Base-by-base conservation (phyloP, 2,113 vertebrate species). In the Pelodiscus sinensis region DNA sequence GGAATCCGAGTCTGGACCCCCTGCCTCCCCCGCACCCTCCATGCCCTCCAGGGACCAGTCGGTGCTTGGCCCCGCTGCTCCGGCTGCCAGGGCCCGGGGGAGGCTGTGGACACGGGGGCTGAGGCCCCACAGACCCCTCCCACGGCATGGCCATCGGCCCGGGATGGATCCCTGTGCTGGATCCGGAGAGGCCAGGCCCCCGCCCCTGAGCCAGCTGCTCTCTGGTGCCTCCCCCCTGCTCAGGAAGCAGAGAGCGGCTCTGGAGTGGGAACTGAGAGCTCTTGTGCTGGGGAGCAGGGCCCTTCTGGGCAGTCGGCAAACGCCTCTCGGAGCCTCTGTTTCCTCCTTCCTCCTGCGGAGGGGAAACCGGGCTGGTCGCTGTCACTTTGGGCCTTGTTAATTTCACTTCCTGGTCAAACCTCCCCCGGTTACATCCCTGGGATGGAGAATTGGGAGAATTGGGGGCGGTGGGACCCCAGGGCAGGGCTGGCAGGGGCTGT, bases 291-390 rank as follows among this genome's bases (percentile, higher is more conserved):
- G 57, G 25, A 27, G 58, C 25, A 27, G 58, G 25, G 11, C 4
- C 11, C 25, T 4, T 24, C 25, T 10, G 58, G 25, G 24, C 8
- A 7, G 0, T 6, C 2, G 1, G 14, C 62, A 68, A n/a, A 68
- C n/a, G n/a, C 29, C 0, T n/a, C 29, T 68, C 3, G 2, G 62
- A 15, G 7, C 62, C 62, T 18, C 16, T 16, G 29, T 68, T 68
- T 68, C 31, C 62, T n/a, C 4, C 29, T 8, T 19, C 62, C 62
- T n/a, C 7, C 7, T 3, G 29, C 27, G 60, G 60, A 15, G 15
- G 29, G 60, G 60, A 27, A 31, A 65, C 29, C 4, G 16, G 62
- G 15, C 65, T 21, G 65, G 16, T 35, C n/a, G 21, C 15, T n/a
- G n/a, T 10, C 65, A 35, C n/a, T 71, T 9, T 9, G 65, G 15